Base-by-base conservation (phyloP, 2,797 vertebrate species). In the Taeniopygia guttata region DNA sequence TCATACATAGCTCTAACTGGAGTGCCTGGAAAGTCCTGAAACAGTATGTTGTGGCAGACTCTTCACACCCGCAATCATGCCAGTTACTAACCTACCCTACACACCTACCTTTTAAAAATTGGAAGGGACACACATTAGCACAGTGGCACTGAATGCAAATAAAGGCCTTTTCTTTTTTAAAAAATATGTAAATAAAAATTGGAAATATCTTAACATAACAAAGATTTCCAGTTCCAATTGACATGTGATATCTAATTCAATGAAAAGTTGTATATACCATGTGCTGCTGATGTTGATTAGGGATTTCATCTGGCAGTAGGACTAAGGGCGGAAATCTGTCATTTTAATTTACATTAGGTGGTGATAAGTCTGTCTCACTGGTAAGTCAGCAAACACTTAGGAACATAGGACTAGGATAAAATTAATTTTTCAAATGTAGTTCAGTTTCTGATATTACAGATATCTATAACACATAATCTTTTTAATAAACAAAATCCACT, bases 1-100 rank as follows among this genome's bases (percentile, higher is more conserved):
- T 81, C 79, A n/a, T 45, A 38, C 48, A 43, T 5, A 84, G 45
- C 20, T 84, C 43, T 88, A 42, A 67, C 48, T 80, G 21, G 40
- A 80, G 55, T 75, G 58, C 73, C 76, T 91, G 69, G 73, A 76
- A 95, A 76, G 59, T 76, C 43, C 43, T 91, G 90, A 93, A 81
- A 86, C 23, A 22, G 23, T 68, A 25, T 66, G 19, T 72, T 97
- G 67, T 76, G 84, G 81, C 69, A 91, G 76, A 67, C 8, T 91
- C 51, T 82, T 90, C 83, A 78, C 79, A 93, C 87, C 48, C 93
- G 52, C 16, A 88, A 49, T 76, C 69, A 74, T 63, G 20, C 63
- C 52, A 78, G 72, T 58, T 58, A 48, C 68, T 58, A 93, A 70
- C 25, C 20, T 77, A 64, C 16, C 20, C 46, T 68, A 10, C 27